Evolutionary conservation across 2,888 invertebrate genomes (phyloP).

Genomic region (Aquatica leii): DNA sequence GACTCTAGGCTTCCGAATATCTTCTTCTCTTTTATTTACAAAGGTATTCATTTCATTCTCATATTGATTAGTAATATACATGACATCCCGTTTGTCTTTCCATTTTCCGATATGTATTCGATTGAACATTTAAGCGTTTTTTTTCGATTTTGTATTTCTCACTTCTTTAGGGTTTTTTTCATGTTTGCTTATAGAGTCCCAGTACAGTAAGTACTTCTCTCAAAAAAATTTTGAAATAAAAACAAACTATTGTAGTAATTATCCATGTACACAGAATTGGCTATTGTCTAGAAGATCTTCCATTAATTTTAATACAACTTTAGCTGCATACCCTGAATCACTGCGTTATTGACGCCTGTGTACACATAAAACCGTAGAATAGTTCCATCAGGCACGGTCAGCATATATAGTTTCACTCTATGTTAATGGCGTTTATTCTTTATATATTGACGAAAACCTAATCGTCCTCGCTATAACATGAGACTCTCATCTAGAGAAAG

Average conservation of each 20-base stretch:
- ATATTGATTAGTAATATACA: slow-evolving; percentile 47
- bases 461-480: slow-evolving; percentile 36
- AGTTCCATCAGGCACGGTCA: slow-evolving; percentile 41
- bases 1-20: too few relatives aligned
- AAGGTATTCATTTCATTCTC: slow-evolving; percentile 35
- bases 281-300: too few relatives aligned
- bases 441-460: too few relatives aligned
- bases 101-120: too few relatives aligned
- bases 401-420: slow-evolving; percentile 46
- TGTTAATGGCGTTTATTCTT: slow-evolving; percentile 38
- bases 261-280: too few relatives aligned
- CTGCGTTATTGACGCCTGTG: slow-evolving; percentile 34
- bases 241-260: too few relatives aligned
- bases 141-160: slow-evolving; percentile 29
- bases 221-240: too few relatives aligned
- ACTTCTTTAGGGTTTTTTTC: slow-evolving; percentile 40
- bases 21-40: slow-evolving; percentile 39
- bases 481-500: slow-evolving; percentile 36
- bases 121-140: slow-evolving; percentile 39
- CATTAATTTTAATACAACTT: slow-evolving; percentile 49
- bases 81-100: too few relatives aligned
- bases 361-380: slow-evolving; percentile 43
- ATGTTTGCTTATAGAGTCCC: too few relatives aligned
- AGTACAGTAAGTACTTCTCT: slow-evolving; percentile 50
- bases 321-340: slow-evolving; percentile 42